Evolutionary conservation across 2,888 invertebrate species (phyloP).

Genomic region (Clepsis dumicolana): DNA sequence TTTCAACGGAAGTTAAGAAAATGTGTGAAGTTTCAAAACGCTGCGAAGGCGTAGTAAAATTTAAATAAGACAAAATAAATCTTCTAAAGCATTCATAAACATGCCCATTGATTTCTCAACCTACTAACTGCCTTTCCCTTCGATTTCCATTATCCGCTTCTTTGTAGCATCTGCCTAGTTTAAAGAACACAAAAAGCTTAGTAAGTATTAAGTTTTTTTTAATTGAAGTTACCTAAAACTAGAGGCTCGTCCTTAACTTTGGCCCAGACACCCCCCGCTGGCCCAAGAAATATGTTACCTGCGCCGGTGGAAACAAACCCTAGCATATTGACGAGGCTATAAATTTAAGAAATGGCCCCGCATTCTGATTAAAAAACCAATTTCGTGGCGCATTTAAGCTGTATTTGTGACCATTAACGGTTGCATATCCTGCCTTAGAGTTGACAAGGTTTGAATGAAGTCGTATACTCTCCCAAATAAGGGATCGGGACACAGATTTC

Average conservation of each 20-base stretch:
- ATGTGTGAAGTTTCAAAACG: neutral
- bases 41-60: neutral
- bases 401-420: constrained; percentile 32
- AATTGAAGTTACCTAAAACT: constrained; percentile 46
- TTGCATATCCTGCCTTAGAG: constrained; percentile 36
- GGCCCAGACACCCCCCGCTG: constrained; percentile 78
- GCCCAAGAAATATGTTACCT: constrained; percentile 76
- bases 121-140: constrained; percentile 14
- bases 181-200: neutral
- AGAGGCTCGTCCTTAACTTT: constrained; percentile 58
- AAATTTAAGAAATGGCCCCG: constrained; percentile 75
- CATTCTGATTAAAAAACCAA: constrained; percentile 79
- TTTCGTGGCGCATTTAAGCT: constrained; percentile 60
- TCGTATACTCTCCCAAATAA: constrained; percentile 35
- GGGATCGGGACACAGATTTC: constrained; percentile 29
- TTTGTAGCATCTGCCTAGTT: neutral
- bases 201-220: neutral
- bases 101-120: constrained; percentile 7
- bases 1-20: neutral
- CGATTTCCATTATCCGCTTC: neutral
- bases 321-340: constrained; percentile 74
- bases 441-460: constrained; percentile 42
- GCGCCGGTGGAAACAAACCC: constrained; percentile 78
- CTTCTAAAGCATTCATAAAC: neutral
- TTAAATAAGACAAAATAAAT: constrained; percentile 7